Evolutionary conservation across 92 coral and sea anemone species (phyloP).

Genomic region (Galaxea fascicularis): DNA sequence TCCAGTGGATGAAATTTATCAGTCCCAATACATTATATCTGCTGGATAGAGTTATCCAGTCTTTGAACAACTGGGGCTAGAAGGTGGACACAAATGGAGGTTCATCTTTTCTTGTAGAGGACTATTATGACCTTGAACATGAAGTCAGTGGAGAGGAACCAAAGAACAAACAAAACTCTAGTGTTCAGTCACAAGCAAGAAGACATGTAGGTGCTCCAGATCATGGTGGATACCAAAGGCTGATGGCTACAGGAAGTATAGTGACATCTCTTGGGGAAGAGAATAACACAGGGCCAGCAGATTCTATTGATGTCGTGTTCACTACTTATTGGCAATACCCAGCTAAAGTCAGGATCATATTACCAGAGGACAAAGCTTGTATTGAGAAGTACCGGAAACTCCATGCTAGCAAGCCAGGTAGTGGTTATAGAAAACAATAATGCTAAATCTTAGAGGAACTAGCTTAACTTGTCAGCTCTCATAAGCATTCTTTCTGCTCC

Average conservation of each 20-base stretch:
- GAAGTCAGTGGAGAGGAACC: constrained; percentile 10
- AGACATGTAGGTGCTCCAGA: constrained; percentile 97
- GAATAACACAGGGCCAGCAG: constrained; percentile 64
- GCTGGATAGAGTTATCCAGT: no score
- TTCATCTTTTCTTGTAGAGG: constrained; percentile 15
- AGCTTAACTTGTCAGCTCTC: no score
- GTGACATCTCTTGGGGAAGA: constrained; percentile 75
- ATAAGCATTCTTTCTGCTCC: no score
- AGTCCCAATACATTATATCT: no score
- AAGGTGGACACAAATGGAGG: no score
- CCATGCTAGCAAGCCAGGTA: constrained; percentile 74
- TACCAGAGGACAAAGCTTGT: constrained; percentile 91
- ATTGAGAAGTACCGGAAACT: constrained; percentile 91
- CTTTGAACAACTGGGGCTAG: no score
- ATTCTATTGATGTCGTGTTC: constrained; percentile 91
- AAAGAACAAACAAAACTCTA: constrained; percentile 13
- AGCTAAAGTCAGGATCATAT: constrained; percentile 93
- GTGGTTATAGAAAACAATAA: background rate
- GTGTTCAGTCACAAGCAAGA: constrained; percentile 23
- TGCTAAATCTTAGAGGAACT: no score
- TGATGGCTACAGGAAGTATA: constrained; percentile 90
- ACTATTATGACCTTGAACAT: constrained; percentile 21
- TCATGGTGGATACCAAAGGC: constrained; percentile 98
- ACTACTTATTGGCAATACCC: constrained; percentile 98
- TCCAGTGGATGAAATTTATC: no score